Evolutionary conservation across 2,113 vertebrate genomes (phyloP), one percentile per base, ranked within the genome.

Genomic region (Peromyscus polionotus): DNA sequence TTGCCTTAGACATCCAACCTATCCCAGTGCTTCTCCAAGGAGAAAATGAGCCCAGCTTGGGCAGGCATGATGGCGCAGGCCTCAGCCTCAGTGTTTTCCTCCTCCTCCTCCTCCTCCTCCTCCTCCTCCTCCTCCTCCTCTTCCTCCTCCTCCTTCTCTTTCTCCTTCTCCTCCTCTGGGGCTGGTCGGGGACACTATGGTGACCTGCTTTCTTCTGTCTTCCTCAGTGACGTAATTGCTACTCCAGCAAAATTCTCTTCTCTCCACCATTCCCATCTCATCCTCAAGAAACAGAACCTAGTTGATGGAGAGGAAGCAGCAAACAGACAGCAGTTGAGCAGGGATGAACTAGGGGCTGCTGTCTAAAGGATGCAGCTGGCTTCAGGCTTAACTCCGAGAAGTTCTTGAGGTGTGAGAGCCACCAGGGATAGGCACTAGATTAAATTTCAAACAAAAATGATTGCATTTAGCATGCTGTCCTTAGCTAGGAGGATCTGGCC

Each of bases 161-260:
- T 9, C 4, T 12, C 10, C 0, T 26, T 5, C 42, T 45, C 22
- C 22, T 45, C 11, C 28, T 16, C 31, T 76, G 11, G 45, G 45
- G 45, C 12, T 24, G 19, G 11, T 33, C 2, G 14, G 42, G 36
- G 17, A n/a, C 1, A 2, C 14, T 10, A 3, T 73, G 10, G 4
- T 22, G 39, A 70, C 61, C 95, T n/a, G 16, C 83, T 76, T 33
- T 51, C 61, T 77, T 7, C 59, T 94, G 9, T 89, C 95, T 88
- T 96, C 94, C 97, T 93, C 94, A 95, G 95, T 98, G 97, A 95
- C 96, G 92, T 97, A 96, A 94, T 91, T 94, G 95, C 97, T 98
- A 94, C 96, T 93, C 96, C 93, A 96, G 77, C 93, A 97, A 84
- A 39, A 91, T 93, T 97, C 96, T 39, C 93, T 98, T 98, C 97